Conservation (phyloP, 2,797 vertebrate species). For the Takifugu rubripes region DNA sequence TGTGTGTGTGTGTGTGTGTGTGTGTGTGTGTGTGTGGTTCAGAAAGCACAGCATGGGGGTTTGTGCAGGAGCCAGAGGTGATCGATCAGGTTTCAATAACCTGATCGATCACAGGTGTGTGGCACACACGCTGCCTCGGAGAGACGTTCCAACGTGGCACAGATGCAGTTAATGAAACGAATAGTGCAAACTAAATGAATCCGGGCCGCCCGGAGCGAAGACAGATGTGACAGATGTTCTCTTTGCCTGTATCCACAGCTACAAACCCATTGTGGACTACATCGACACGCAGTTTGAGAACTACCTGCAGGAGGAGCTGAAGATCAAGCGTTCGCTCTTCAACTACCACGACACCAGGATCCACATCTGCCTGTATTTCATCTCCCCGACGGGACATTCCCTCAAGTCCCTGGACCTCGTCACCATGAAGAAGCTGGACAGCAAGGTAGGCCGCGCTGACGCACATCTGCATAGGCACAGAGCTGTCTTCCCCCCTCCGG, state of each 20-base stretch:
- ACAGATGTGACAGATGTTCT: slow-evolving; percentile 1
- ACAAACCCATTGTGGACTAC: slow-evolving; percentile 99
- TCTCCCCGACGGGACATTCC: slow-evolving; percentile 94
- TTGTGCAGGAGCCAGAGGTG: too few species aligned
- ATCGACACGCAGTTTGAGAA: slow-evolving; percentile 98
- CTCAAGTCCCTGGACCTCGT: slow-evolving; percentile 97
- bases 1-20: too few species aligned
- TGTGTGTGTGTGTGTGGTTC: not conserved
- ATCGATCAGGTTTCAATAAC: too few species aligned
- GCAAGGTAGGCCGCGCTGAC: slow-evolving; percentile 81
- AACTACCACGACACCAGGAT: slow-evolving; percentile 97
- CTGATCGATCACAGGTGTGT: too few species aligned
- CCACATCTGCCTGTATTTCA: slow-evolving; percentile 98
- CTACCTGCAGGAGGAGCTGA: slow-evolving; percentile 97
- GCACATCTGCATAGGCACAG: slow-evolving; percentile 6
- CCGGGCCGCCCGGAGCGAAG: slow-evolving; percentile 11
- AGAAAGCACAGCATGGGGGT: slow-evolving; percentile 3
- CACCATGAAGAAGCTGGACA: slow-evolving; percentile 98
- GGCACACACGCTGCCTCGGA: not conserved
- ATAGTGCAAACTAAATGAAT: slow-evolving; percentile 13
- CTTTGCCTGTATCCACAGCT: slow-evolving; percentile 78
- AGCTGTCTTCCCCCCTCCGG: slow-evolving; percentile 17
- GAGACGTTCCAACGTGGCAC: not conserved
- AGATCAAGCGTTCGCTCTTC: slow-evolving; percentile 94
- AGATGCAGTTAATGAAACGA: slow-evolving; percentile 10